Conservation (phyloP, 1,140 invertebrate species). For the Pararge aegeria region DNA sequence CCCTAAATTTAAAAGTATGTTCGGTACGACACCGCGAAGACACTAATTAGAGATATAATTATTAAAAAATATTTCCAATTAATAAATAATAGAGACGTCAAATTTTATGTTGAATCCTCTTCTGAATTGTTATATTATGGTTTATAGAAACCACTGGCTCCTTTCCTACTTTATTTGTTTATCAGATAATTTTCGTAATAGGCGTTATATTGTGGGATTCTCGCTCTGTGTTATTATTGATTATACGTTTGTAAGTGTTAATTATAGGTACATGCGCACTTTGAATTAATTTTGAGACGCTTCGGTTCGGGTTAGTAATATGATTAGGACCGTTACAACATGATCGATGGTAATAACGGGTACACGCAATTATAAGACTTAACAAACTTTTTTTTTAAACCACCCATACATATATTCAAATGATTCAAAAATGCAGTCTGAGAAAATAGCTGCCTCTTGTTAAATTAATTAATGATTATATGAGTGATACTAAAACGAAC, state of each 20-base stretch:
- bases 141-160: neutral
- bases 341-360: neutral
- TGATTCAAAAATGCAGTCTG: no score
- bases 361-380: neutral
- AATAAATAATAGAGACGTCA: no score
- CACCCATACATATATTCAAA: no score
- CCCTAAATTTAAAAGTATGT: no score
- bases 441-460: no score
- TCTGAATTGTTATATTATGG: neutral
- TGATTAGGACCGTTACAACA: constrained; percentile 12
- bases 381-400: neutral
- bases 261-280: constrained; percentile 37
- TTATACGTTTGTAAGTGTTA: constrained; percentile 57
- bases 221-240: constrained; percentile 61
- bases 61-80: no score
- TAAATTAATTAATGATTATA: no score
- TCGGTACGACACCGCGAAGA: no score
- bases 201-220: constrained; percentile 45
- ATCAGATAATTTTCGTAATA: constrained; percentile 50
- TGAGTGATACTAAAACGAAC: no score
- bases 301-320: constrained; percentile 6
- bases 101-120: no score
- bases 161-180: constrained; percentile 56
- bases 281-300: constrained; percentile 13
- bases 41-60: no score